These are phyloP conservation scores for Epinotia nisella DNA, from an alignment of 2,888 invertebrate species.

Conservation along the genomic window DNA sequence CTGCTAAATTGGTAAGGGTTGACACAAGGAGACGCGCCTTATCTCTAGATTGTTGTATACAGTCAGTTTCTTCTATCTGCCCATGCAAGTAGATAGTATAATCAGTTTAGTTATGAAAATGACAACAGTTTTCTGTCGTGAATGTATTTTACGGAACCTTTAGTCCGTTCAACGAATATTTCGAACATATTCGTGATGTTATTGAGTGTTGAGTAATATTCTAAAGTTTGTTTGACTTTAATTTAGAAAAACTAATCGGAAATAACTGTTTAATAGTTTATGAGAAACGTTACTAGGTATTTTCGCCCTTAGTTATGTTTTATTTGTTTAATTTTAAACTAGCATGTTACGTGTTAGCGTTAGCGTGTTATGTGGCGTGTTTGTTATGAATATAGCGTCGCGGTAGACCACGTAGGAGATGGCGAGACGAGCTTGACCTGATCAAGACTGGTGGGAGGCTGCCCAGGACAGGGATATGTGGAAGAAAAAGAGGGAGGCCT, in stretches of 20 bases:
- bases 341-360: too few species aligned
- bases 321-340: slow-evolving; percentile 9
- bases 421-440: too few species aligned
- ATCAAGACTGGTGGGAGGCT: too few species aligned
- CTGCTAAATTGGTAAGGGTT: slow-evolving; percentile 48
- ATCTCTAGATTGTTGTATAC: slow-evolving; percentile 7
- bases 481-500: too few species aligned
- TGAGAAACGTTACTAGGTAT: too few species aligned
- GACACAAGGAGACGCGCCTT: slow-evolving; percentile 39
- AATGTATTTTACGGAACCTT: background rate
- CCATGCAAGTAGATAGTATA: background rate
- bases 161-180: background rate
- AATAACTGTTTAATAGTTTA: background rate
- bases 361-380: too few species aligned
- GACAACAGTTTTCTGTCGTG: background rate
- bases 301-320: background rate
- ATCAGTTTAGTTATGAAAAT: background rate
- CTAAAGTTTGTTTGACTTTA: background rate
- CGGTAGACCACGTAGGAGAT: too few species aligned
- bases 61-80: background rate
- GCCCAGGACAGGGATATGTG: too few species aligned
- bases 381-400: too few species aligned
- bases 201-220: background rate
- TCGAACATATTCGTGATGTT: background rate
- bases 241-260: too few species aligned